Base-by-base conservation (phyloP, 2,888 invertebrate genomes). In the Xanthia icteritia region DNA sequence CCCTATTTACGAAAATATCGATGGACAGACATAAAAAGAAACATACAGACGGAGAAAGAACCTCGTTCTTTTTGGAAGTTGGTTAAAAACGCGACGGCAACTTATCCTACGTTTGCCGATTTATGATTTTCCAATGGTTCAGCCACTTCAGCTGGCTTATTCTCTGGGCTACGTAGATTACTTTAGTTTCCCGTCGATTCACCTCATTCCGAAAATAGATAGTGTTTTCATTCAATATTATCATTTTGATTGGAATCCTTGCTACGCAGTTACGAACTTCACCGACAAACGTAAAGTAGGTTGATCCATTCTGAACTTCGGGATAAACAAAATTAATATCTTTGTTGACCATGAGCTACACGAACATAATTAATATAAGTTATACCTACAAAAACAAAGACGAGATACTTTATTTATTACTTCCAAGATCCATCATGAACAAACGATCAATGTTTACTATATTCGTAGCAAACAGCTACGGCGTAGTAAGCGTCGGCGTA, bases 381-480 rank as follows among this genome's bases (percentile, higher is more conserved):
- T 78, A 60, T 51, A 78, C 51, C 20, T 54, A 64, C n/a, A 61
- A 84, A 80, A 77, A 73, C 61, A 70, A 73, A 51, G 51, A 65
- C 23, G 15, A 69, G 36, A 51, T 68, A 56, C 42, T 83, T 68
- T 74, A 75, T 79, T 78, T 76, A 76, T 76, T 83, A 73, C 64
- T 72, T 56, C 51, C 36, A 56, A 80, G 75, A 65, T 79, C 73
- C 69, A 65, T 73, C 77, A 85, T 77, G 70, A 86, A 69, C 73
- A 71, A 69, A 63, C 68, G 56, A 83, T 77, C 71, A 70, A 76
- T 81, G 73, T 84, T 84, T 78, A 73, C 65, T 63, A 8, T 65
- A 61, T 56, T 73, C 77, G 84, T 88, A 88, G 83, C 84, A n/a
- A 80, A 65, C 74, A n/a, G 81, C 90, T 89, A 89, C 90, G 87